Base-by-base conservation (phyloP, 30 jellyfish, hydroid and myxozoan species). In the Chrysaora quinquecirrha region DNA sequence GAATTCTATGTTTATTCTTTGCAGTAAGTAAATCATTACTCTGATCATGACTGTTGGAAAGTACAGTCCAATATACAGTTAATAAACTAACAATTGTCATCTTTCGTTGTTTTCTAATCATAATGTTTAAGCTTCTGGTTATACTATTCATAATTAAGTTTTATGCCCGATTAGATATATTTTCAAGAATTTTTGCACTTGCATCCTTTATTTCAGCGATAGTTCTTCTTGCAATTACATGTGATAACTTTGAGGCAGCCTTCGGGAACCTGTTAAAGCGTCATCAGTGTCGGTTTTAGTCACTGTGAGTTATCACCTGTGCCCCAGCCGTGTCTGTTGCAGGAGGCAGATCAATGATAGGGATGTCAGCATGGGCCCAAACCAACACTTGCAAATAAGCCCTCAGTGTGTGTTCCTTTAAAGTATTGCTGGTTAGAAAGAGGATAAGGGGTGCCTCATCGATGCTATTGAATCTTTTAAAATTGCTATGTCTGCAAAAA, bases 321-420 rank as follows among this genome's bases (percentile, higher is more conserved):
- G 68, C 19, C 27, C 25, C 68, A 52, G 68, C 68, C 68, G 19
- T 52, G 24, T 52, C 68, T 52, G 68, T 52, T 52, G 24, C 68
- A 52, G 29, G 68, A 52, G 68, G 54, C 54, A 38, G 54, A 3
- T 38, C 54, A 38, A 38, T 38, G 11, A 38, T 38, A 38, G 54
- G 54, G 11, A 6, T 38, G 54, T 38, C 14, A 38, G 54, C 54
- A 38, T 38, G 6, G 54, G 14, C 54, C 54, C 54, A 38, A 38
- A 38, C 54, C 54, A 38, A 38, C 54, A 38, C 6, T 38, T 38
- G 54, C 14, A 38, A 38, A 38, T 38, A 38, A 14, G 54, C 11
- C 14, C 54, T 38, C 54, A 38, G 14, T 38, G 14, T 6, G 54
- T 38, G 54, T 38, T 38, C 11, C 54, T 38, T 38, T 14, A 38